A percentile compares a stretch with the other conserved stretches of the same genome.
These are phyloP conservation scores for Sylvilagus bachmani DNA, from an alignment of 2,113 vertebrate genomes.

Conservation along the genomic window DNA sequence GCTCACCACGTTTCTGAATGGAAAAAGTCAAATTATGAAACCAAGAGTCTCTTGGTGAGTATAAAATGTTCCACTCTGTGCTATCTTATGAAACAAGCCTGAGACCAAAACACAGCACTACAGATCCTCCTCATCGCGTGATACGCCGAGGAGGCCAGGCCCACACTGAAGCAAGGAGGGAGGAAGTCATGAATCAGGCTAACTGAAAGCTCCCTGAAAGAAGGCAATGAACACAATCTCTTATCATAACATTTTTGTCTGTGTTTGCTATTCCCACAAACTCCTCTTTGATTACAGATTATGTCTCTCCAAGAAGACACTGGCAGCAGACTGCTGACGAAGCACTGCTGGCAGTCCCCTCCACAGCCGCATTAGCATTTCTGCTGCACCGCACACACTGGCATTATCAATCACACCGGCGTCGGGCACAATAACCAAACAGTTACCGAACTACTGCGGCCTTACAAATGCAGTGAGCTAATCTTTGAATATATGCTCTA, in stretches of 20 bases:
- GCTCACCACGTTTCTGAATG: background rate
- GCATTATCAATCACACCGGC: slow-evolving; percentile 75
- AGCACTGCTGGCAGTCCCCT: slow-evolving; percentile 53
- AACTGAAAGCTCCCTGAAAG: slow-evolving; percentile 29
- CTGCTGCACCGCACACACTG: slow-evolving; percentile 62
- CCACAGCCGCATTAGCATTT: slow-evolving; percentile 70
- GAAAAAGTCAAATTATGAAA: slow-evolving; percentile 5
- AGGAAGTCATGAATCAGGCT: background rate
- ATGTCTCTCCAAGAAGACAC: slow-evolving; percentile 46
- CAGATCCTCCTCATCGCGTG: background rate
- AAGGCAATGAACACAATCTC: slow-evolving; percentile 26
- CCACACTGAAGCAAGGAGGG: too few relatives aligned
- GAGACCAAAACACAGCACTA: background rate
- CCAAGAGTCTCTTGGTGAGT: background rate
- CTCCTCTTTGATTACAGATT: slow-evolving; percentile 67
- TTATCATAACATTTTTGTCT: slow-evolving; percentile 39
- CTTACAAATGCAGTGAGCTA: slow-evolving; percentile 84
- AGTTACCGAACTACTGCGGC: slow-evolving; percentile 82
- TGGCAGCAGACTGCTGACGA: slow-evolving; percentile 79
- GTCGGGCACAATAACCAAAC: slow-evolving; percentile 81
- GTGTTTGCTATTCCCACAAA: background rate
- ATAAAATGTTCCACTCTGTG: background rate
- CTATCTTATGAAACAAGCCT: background rate
- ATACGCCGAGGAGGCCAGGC: fast-evolving
- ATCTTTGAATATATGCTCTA: slow-evolving; percentile 82